Evolutionary conservation across 2,113 vertebrate genomes (phyloP), one percentile per base, ranked within the genome.

Genomic region (Paraplagusia blochii): DNA sequence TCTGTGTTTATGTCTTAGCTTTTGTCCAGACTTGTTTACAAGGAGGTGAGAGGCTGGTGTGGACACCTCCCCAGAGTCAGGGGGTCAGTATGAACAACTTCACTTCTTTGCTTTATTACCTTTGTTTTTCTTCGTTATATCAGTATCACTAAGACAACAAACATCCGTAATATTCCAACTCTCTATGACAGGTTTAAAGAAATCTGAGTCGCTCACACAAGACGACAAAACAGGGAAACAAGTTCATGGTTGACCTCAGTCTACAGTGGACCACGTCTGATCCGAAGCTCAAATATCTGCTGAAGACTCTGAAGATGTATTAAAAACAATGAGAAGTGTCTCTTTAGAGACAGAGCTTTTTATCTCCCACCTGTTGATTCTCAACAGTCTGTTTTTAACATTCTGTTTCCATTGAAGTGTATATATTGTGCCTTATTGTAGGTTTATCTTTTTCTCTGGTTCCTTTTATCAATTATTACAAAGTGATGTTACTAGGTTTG

Each of bases 21-120:
- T 47, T 86, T 98, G 22, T 81, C 90, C 72, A 92, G 95, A 0
- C 78, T 99, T 50, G 93, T 97, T 38, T 94, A 90, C 73, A 99
- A 99, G 64, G 97, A 99, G 78, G 63, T 87, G 12, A 83, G 84
- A 5, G 86, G 90, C 14, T 94, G 95, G 90, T 95, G 91, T 2
- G 75, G 85, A 12, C 55, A 19, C 51, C 62, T 61, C 43, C 74
- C 74, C 0, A 88, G 87, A 73, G 61, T 61, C 53, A 88, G 89
- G 84, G 93, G 94, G 96, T 98, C 79, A 89, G 91, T 72, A 36
- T 22, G 35, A 9, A 7, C 33, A 17, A 33, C 47, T 9, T 15
- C 44, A 17, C 15, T 44, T 16, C 10, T 4, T 39, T 12, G 2
- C 10, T 39, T 39, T 39, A 39, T 39, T n/a, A n/a, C 5, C n/a